Evolutionary conservation across 2,113 vertebrate genomes (phyloP).

Genomic region (mouse (Mus musculus)): DNA sequence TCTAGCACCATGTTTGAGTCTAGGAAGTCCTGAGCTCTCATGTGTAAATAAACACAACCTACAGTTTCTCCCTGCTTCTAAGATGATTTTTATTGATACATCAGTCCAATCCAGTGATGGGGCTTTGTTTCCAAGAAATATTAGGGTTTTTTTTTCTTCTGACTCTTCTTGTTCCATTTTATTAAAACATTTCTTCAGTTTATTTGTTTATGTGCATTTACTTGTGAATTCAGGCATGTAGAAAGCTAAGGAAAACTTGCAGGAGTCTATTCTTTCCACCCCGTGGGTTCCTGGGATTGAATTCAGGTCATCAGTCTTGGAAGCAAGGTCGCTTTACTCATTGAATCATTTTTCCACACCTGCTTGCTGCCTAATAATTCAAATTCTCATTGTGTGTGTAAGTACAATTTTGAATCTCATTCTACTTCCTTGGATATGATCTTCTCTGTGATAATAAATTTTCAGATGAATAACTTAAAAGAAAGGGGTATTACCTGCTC

Average conservation of each 20-base stretch:
- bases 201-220: background rate
- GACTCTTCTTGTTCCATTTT: background rate
- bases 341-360: background rate
- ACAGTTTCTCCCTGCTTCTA: fast-evolving
- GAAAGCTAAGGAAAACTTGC: background rate
- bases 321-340: background rate
- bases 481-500: fast-evolving
- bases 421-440: background rate
- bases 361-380: background rate
- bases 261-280: background rate
- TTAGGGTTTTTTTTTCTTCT: background rate
- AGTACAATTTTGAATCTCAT: background rate
- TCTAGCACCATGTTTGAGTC: background rate
- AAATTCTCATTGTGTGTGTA: background rate
- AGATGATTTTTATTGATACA: fast-evolving
- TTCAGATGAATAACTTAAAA: too few species aligned
- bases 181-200: background rate
- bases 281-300: background rate
- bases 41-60: background rate
- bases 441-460: fast-evolving
- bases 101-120: too few species aligned
- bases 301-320: background rate
- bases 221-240: background rate
- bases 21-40: background rate
- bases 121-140: background rate